These are phyloP conservation scores for Hypercompe scribonia DNA, from an alignment of 2,888 invertebrate species.

Conservation along the genomic window DNA sequence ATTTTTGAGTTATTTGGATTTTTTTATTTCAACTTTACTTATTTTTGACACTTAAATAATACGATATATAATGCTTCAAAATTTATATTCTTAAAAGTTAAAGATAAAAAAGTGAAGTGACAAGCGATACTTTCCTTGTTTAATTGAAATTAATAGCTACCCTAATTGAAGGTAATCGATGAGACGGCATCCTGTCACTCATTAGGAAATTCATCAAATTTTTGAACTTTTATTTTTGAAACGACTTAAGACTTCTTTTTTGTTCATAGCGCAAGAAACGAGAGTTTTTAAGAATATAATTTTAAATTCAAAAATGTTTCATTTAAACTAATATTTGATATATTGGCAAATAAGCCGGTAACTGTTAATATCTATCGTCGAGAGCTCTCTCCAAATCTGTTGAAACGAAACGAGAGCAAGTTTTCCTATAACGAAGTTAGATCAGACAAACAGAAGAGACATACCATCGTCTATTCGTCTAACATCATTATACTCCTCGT, in stretches of 20 bases:
- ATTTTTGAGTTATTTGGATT: too few relatives aligned
- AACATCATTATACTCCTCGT: slow-evolving; percentile 65
- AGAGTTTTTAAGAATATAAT: too few relatives aligned
- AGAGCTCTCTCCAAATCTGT: slow-evolving; percentile 50
- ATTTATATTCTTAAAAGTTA: slow-evolving; percentile 11
- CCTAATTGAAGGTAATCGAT: slow-evolving; percentile 30
- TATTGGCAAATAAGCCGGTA: background rate
- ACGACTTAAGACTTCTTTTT: background rate
- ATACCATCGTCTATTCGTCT: slow-evolving; percentile 58
- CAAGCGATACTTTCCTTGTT: slow-evolving; percentile 19
- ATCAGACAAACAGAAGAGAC: slow-evolving; percentile 66
- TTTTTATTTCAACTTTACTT: too few relatives aligned
- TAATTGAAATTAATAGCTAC: slow-evolving; percentile 38
- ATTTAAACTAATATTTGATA: too few relatives aligned
- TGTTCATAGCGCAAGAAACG: too few relatives aligned
- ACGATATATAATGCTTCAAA: background rate
- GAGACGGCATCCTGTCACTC: slow-evolving; percentile 14
- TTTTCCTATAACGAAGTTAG: slow-evolving; percentile 69
- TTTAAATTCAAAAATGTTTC: background rate
- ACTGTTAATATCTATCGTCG: slow-evolving; percentile 7
- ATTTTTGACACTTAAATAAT: too few relatives aligned
- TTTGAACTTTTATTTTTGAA: background rate
- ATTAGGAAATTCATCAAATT: slow-evolving; percentile 5
- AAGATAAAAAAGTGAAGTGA: slow-evolving; percentile 5
- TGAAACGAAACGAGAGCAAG: slow-evolving; percentile 53